Conservation (phyloP, 2,888 invertebrate genomes). For the Choreutis nemorana region DNA sequence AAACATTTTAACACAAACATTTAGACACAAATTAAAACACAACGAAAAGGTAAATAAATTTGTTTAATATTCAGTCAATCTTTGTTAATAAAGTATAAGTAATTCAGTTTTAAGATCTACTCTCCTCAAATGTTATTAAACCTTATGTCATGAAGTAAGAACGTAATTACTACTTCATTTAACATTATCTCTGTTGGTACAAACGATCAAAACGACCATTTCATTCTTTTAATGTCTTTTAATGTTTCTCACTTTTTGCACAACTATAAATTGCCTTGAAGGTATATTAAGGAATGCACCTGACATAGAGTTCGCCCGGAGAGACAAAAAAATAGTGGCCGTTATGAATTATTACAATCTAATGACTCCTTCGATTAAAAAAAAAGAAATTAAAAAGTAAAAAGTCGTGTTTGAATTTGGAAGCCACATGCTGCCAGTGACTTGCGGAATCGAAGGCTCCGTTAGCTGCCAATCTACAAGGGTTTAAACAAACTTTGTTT, state of each 20-base stretch:
- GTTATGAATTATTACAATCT: slow-evolving; percentile 57
- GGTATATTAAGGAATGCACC: slow-evolving; percentile 25
- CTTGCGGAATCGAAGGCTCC: slow-evolving; percentile 30
- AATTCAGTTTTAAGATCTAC: no score
- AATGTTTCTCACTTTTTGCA: slow-evolving; percentile 28
- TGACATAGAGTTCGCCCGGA: slow-evolving; percentile 23
- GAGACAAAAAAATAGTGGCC: slow-evolving; percentile 40
- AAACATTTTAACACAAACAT: no score
- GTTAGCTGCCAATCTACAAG: slow-evolving; percentile 2
- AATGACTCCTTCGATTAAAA: slow-evolving; percentile 47
- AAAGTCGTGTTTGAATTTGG: slow-evolving; percentile 42
- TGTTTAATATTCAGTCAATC: no score
- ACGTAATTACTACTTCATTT: no score
- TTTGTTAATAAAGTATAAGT: no score
- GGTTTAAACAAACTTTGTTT: neutral
- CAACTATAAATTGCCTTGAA: slow-evolving; percentile 27
- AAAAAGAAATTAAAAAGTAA: slow-evolving; percentile 36
- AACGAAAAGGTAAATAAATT: no score
- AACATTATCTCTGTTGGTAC: no score
- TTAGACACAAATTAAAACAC: no score
- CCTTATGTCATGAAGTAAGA: no score
- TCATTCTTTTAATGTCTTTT: no score
- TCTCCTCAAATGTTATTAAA: no score
- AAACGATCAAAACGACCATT: no score
- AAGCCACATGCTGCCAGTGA: slow-evolving; percentile 56